phyloP scores from a whole-genome alignment of 1,140 invertebrate genomes.

The Bemisia tabaci region DNA sequence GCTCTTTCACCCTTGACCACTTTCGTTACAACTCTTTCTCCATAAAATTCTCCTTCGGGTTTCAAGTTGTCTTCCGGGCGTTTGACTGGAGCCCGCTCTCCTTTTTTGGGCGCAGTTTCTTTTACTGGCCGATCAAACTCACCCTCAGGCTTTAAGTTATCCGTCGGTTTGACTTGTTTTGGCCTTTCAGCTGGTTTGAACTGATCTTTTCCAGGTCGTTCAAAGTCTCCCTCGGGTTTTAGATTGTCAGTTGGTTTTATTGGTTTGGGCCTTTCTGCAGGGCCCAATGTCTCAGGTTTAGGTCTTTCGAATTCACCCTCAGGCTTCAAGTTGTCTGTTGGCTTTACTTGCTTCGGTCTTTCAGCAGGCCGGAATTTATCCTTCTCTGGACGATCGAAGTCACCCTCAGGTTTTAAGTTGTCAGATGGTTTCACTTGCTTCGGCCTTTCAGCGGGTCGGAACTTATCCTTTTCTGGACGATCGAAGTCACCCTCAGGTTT shows the following conservation, averaged over 20 bases:
- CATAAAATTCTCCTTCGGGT: constrained; percentile 36
- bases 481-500: constrained; percentile 40
- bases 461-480: constrained; percentile 33
- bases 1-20: constrained; percentile 37
- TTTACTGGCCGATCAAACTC: constrained; percentile 40
- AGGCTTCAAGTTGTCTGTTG: constrained; percentile 42
- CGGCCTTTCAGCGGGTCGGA: constrained; percentile 36
- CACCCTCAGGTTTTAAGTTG: constrained; percentile 43
- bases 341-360: constrained; percentile 33
- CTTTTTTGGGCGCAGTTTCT: constrained; percentile 36
- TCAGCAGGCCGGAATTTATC: constrained; percentile 21
- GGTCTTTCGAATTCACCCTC: constrained; percentile 46
- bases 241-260: constrained; percentile 31
- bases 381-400: constrained; percentile 31
- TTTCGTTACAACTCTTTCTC: constrained; percentile 13
- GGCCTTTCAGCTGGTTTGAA: constrained; percentile 22
- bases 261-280: constrained; percentile 31
- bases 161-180: constrained; percentile 36
- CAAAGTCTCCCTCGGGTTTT: constrained; percentile 38
- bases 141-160: constrained; percentile 47
- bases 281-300: constrained; percentile 22
- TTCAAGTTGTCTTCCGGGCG: constrained; percentile 31
- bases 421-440: constrained; percentile 34
- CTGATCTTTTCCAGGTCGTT: constrained; percentile 30
- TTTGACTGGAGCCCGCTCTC: constrained; percentile 24